Base-by-base conservation (phyloP, 2,797 vertebrate species). In the Petrocephalus schoutedeni region DNA sequence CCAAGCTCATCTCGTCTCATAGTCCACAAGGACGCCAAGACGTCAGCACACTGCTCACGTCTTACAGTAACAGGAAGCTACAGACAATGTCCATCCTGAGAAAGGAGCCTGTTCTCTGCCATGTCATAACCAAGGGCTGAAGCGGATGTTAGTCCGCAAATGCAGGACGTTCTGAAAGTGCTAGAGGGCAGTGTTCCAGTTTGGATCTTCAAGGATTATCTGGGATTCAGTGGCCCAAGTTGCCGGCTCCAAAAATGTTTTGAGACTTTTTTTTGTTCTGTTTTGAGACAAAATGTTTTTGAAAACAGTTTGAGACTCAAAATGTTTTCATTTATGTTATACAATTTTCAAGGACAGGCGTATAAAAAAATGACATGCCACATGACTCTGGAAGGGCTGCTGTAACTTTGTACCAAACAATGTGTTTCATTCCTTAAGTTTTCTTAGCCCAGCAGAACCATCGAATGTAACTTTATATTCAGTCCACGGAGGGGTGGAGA, bases 381-480 rank as follows among this genome's bases (percentile, higher is more conserved):
- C 71, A 9, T n/a, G 14, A 77, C 19, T 77, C 41, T n/a, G 36
- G 71, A 49, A 77, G 45, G 67, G 14, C 67, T 74, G 32, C 32
- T 2, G 1, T 74, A 19, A 16, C 45, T 10, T n/a, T 49, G 36
- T 77, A 49, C 41, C 71, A 49, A 77, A 77, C 71, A 19, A 77
- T 77, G 41, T 77, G 71, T 77, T 77, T 77, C 71, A 77, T 77
- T 77, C 16, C 36, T 77, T 77, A 45, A 77, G 71, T 49, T 28
- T 49, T 49, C 4, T 41, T 6, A 77, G 71, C 0, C 19, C 71
- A n/a, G 45, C 32, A 77, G 71, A 49, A 77, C 36, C 41, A n/a
- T 49, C 36, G 9, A 77, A 49, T 41, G 32, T 77, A 77, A 49
- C 41, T 77, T 36, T 49, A 77, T 41, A 77, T 32, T 71, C 64